Base-by-base conservation (phyloP, 53 echinoderm and acorn worm species). In the Arbacia lixula region DNA sequence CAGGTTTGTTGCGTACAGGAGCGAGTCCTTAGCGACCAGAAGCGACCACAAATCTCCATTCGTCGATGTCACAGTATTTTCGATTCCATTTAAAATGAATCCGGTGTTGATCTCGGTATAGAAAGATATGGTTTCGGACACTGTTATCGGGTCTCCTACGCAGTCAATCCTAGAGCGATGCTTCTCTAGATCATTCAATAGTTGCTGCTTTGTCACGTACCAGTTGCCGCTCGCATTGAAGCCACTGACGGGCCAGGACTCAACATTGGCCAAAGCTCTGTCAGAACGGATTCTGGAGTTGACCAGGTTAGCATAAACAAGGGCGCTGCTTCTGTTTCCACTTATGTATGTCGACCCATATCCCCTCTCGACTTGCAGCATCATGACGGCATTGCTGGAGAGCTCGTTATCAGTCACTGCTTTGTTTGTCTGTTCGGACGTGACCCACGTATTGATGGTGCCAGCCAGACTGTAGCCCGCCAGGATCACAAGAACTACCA, bases 331-430 rank as follows among this genome's bases (percentile, higher is more conserved):
- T 17, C 62, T 27, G 68, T 91, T 87, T 22, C 53, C 38, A 50
- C 91, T 91, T 19, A 91, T 42, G 43, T 41, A 84, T 0, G 86
- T 91, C 20, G 87, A 83, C 11, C 64, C 46, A 74, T 83, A 20
- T 0, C 91, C 91, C 4, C 91, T 55, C 74, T 91, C 91, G 25
- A 86, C 86, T 49, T 91, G 91, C 24, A 91, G 60, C 31, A 73
- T 29, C 1, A 49, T 64, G 9, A 83, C 67, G 17, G 57, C 53
- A 3, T 83, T 75, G 16, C 73, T 83, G 31, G 46, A 66, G 21
- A 51, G 43, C 8, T 83, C 58, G 76, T 83, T 83, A n/a, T 62
- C 36, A 2, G 3, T 3, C 21, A 91, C 73, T 12, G 82, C 83
- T 17, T 22, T 10, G 27, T 42, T 27, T 2, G 75, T 73, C 21